These are phyloP conservation scores for Macrosiphum euphorbiae DNA, from an alignment of 2,888 invertebrate genomes.

Conservation along the genomic window DNA sequence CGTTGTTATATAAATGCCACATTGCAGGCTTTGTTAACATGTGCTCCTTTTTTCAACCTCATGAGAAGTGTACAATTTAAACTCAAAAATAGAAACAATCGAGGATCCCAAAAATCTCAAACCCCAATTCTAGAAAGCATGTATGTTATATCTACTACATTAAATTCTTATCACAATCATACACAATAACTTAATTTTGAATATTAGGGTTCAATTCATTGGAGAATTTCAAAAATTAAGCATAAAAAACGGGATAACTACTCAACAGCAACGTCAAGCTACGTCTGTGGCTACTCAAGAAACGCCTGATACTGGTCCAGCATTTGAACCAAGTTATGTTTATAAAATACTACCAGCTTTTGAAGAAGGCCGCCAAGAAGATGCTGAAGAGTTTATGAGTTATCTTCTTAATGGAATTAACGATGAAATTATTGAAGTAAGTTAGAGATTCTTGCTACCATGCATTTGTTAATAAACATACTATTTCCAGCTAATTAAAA, in stretches of 20 bases:
- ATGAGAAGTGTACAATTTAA: conserved; percentile 72
- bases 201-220: conserved; percentile 80
- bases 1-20: conserved; percentile 98
- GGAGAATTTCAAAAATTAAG: conserved; percentile 82
- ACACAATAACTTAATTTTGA: conserved; percentile 52
- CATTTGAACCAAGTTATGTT: conserved; percentile 91
- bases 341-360: conserved; percentile 86
- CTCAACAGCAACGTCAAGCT: conserved; percentile 62
- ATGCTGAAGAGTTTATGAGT: conserved; percentile 96
- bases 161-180: background rate
- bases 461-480: background rate
- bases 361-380: conserved; percentile 90
- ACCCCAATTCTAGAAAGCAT: conserved; percentile 93
- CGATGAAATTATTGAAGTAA: conserved; percentile 91
- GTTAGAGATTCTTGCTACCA: background rate
- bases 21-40: conserved; percentile 91
- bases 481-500: conserved; percentile 57
- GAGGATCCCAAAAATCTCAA: conserved; percentile 69
- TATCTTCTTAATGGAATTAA: conserved; percentile 93
- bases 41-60: conserved; percentile 95
- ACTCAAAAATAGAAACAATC: conserved; percentile 68
- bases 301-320: conserved; percentile 74
- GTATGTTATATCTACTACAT: conserved; percentile 75
- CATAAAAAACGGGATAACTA: conserved; percentile 59
- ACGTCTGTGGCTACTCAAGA: conserved; percentile 59